Evolutionary conservation across 1,140 invertebrate genomes (phyloP), one percentile per base, ranked within the genome.

Genomic region (Hyposmocoma kahamanoa): DNA sequence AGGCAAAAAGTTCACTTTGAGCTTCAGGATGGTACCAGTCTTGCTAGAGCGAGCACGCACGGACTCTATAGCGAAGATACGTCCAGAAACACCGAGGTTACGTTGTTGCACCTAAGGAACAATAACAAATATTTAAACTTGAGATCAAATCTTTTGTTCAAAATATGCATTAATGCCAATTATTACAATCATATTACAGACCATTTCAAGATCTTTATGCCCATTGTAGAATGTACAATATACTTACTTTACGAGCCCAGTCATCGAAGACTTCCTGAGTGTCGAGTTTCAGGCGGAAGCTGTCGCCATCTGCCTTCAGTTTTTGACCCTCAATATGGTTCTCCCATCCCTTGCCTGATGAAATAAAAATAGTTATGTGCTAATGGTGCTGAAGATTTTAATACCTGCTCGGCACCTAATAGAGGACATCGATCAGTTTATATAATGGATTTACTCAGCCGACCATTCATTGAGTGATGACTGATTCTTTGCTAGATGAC

Each of bases 261-360:
- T 99, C 97, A 68, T 99, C 97, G 82, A 99, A 99, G 36, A 99
- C 96, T 70, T 97, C 95, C 74, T 96, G 93, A 3, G 98, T 99
- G 62, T 98, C 97, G 1, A 99, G 86, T 84, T 99, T 99, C 26
- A 95, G 84, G 20, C 97, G 92, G 83, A 99, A 99, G 83, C 96
- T 98, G 65, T 99, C 98, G 9, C 97, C 97, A 81, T 99, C 97
- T 6, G 93, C 94, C 87, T 99, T 99, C 32, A 99, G 86, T 77
- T 99, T 98, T 75, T 99, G 97, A 41, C 98, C 98, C 84, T 99
- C 98, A 20, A 99, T 97, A 79, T 99, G 97, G 69, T 97, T 98
- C 81, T 99, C 97, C 98, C 98, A 99, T 22, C 97, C 97, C 87
- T 98, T 98, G 10, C 97, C 92, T 93, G 39, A 39, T 67, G 65